Evolutionary conservation across 2,888 invertebrate genomes (phyloP).

Genomic region (Osmoderma eremita): DNA sequence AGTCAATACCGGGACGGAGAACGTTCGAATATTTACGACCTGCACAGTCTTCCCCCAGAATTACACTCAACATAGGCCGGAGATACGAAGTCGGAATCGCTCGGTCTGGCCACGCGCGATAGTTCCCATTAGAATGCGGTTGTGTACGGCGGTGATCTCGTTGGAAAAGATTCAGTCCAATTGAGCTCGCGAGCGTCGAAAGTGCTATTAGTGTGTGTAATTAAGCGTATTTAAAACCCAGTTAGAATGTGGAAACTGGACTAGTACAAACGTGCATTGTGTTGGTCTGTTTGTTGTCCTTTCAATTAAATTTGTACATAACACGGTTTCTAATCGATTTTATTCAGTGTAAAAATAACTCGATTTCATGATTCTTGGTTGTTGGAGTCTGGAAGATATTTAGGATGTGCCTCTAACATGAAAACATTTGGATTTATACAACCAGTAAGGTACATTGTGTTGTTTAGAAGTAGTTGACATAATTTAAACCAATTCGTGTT

Average conservation of each 20-base stretch:
- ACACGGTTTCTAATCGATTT: neutral
- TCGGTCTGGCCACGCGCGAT: neutral
- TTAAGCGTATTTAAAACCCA: slow-evolving; percentile 21
- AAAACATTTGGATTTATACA: slow-evolving; percentile 16
- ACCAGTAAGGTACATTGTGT: slow-evolving; percentile 21
- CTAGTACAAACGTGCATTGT: neutral
- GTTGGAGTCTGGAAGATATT: slow-evolving; percentile 13
- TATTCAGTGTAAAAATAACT: slow-evolving; percentile 13
- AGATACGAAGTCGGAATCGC: slow-evolving; percentile 9
- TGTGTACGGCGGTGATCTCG: neutral
- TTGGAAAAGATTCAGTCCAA: neutral
- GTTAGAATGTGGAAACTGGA: slow-evolving; percentile 3
- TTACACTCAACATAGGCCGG: neutral
- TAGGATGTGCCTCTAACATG: slow-evolving; percentile 13
- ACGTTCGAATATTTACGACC: slow-evolving; percentile 13
- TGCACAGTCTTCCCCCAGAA: slow-evolving; percentile 7
- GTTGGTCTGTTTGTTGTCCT: neutral
- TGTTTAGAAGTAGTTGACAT: neutral
- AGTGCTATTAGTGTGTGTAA: neutral
- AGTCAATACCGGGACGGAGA: slow-evolving; percentile 17
- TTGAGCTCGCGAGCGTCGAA: neutral
- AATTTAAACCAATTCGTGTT: too few relatives aligned
- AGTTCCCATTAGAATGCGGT: neutral
- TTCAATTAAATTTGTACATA: neutral
- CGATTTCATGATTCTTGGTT: too few relatives aligned